Conservation (phyloP, 2,888 invertebrate species). For the Melipona bicolor region DNA sequence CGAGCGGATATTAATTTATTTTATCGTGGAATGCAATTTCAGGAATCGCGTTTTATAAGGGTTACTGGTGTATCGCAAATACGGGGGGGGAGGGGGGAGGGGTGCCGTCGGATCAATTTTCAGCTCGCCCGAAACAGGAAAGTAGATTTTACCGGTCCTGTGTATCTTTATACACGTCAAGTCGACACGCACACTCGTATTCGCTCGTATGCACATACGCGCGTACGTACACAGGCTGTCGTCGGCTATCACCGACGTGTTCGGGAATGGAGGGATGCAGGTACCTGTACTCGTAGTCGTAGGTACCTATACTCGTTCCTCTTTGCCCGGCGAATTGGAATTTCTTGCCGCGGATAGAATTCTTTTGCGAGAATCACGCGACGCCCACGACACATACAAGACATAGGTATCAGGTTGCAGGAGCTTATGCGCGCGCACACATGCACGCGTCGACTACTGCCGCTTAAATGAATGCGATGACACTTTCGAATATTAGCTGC, state of each 20-base stretch:
- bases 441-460: not conserved
- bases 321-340: slow-evolving; percentile 75
- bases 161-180: slow-evolving; percentile 68
- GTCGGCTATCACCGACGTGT: slow-evolving; percentile 23
- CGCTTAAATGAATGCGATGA: slow-evolving; percentile 42
- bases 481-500: slow-evolving; percentile 35
- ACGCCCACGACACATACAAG: slow-evolving; percentile 63
- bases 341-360: slow-evolving; percentile 75
- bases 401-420: slow-evolving; percentile 65
- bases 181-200: slow-evolving; percentile 29
- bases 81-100: not conserved
- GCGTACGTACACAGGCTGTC: not conserved
- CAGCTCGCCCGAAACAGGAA: slow-evolving; percentile 67
- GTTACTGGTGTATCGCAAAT: slow-evolving; percentile 41
- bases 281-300: slow-evolving; percentile 66
- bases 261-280: slow-evolving; percentile 61
- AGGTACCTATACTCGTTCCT: slow-evolving; percentile 68
- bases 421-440: slow-evolving; percentile 32
- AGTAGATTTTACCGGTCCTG: slow-evolving; percentile 72
- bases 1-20: slow-evolving; percentile 51
- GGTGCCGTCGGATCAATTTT: slow-evolving; percentile 68
- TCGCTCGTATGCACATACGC: slow-evolving; percentile 4
- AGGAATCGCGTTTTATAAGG: slow-evolving; percentile 47
- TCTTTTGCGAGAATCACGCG: slow-evolving; percentile 73
- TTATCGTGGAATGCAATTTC: slow-evolving; percentile 54